These are phyloP conservation scores for Melanotus villosus DNA, from an alignment of 2,888 invertebrate species.

Conservation along the genomic window DNA sequence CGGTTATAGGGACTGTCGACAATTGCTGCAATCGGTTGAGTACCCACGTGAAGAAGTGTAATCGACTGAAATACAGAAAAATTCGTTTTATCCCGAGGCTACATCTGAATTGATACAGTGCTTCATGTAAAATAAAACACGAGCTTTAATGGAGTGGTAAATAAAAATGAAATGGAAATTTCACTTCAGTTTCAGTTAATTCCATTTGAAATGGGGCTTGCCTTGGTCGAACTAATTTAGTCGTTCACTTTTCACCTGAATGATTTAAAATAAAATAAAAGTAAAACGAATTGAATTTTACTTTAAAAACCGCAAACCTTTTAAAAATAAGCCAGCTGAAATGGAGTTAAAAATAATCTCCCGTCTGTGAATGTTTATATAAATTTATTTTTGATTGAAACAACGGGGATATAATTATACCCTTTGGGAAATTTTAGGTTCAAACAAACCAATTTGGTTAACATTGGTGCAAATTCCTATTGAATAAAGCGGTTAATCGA, in stretches of 20 bases:
- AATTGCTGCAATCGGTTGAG: slow-evolving; percentile 23
- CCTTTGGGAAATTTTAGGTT: neutral
- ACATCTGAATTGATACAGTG: slow-evolving; percentile 5
- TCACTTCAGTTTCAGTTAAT: slow-evolving; percentile 21
- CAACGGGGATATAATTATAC: neutral
- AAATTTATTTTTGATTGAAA: neutral
- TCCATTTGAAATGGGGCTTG: slow-evolving; percentile 14
- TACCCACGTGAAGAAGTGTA: slow-evolving; percentile 22
- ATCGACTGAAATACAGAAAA: slow-evolving; percentile 21
- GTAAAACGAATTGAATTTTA: slow-evolving; percentile 6
- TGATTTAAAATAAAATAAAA: slow-evolving; percentile 16
- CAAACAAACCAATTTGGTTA: neutral
- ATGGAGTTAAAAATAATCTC: slow-evolving; percentile 1
- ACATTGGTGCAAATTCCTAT: neutral
- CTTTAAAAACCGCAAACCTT: slow-evolving; percentile 6
- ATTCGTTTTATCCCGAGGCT: slow-evolving; percentile 17
- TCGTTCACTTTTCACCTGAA: slow-evolving; percentile 19
- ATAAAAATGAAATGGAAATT: slow-evolving; percentile 21
- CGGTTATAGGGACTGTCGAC: neutral
- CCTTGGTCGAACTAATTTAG: slow-evolving; percentile 14
- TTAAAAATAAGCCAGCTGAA: neutral
- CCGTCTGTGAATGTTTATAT: neutral
- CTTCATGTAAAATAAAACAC: slow-evolving; percentile 13
- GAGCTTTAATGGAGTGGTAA: slow-evolving; percentile 17
- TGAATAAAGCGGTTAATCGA: neutral